Evolutionary conservation across 2,113 vertebrate species (phyloP), one percentile per base, ranked within the genome.

Genomic region (Percopsis transmontana): DNA sequence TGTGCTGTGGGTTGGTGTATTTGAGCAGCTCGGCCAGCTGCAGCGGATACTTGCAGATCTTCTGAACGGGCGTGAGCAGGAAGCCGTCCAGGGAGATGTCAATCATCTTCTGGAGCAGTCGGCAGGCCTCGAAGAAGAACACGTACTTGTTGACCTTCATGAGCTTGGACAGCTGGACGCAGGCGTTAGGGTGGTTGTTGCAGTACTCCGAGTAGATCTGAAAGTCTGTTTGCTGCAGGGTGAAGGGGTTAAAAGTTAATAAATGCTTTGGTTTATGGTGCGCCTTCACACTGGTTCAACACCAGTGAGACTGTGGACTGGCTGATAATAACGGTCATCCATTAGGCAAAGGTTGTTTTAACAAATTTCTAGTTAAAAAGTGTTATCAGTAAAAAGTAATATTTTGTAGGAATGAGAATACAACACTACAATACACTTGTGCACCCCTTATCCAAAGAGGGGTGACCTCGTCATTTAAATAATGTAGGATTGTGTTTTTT

Each of bases 201-300:
- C 97, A 99, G 78, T 99, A 98, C 71, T 99, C 97, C 0, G 97
- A 99, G 79, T 99, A 99, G 66, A 99, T 98, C 93, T 98, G 96
- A 63, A 99, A 99, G 80, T 98, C 94, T 0, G 93, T 96, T 94
- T 97, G 95, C 97, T 98, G 77, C 47, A 47, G 67, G 52, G n/a
- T 1, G 20, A 5, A 38, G 18, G 1, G 54, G 5, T 10, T 66
- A 48, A 50, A 14, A 52, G 4, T 5, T 41, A 16, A 40, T 3
- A 2, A 19, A 52, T 0, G 1, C 5, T 2, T 5, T 40, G 10
- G 16, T 4, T 18, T 19, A 45, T 38, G n/a, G 3, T 51, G n/a
- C 11, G 12, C 12, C 42, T 12, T 16, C 42, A 16, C 42, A 9
- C 15, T 41, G 5, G 40, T 41, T n/a, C 2, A 11, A 12, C 42